These are phyloP conservation scores for Dyspetes luteomarginatus DNA, from an alignment of 2,888 invertebrate genomes.

Conservation along the genomic window DNA sequence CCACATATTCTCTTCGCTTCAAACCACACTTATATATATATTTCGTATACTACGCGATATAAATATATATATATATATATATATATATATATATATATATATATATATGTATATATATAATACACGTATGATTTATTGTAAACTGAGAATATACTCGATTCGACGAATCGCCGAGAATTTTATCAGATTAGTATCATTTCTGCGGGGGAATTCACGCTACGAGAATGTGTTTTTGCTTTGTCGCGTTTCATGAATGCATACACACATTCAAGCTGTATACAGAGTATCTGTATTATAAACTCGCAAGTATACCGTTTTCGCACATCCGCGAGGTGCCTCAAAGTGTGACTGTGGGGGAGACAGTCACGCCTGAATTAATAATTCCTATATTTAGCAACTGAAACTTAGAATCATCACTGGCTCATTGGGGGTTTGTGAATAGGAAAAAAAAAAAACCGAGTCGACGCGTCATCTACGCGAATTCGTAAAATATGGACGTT, in stretches of 20 bases:
- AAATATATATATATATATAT: neutral
- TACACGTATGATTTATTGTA: conserved; percentile 46
- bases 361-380: conserved; percentile 57
- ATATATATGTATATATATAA: conserved; percentile 5
- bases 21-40: conserved; percentile 14
- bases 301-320: conserved; percentile 46
- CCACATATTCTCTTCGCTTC: conserved; percentile 3
- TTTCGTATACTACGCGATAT: too few species aligned
- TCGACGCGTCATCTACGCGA: conserved; percentile 31
- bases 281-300: neutral
- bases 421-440: conserved; percentile 57
- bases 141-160: conserved; percentile 24
- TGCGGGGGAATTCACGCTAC: conserved; percentile 16
- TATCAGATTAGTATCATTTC: conserved; percentile 50
- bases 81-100: conserved; percentile 4
- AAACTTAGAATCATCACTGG: conserved; percentile 23
- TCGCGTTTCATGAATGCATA: conserved; percentile 25
- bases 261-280: neutral
- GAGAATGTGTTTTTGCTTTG: conserved; percentile 12
- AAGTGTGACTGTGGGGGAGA: neutral
- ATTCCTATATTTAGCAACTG: conserved; percentile 70
- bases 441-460: conserved; percentile 30
- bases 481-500: conserved; percentile 29
- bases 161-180: conserved; percentile 46
- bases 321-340: conserved; percentile 1